Percentiles rank a stretch among this genome's conserved stretches.
phyloP scores from a whole-genome alignment of 2,888 invertebrate species.

The Phengaris alcon region DNA sequence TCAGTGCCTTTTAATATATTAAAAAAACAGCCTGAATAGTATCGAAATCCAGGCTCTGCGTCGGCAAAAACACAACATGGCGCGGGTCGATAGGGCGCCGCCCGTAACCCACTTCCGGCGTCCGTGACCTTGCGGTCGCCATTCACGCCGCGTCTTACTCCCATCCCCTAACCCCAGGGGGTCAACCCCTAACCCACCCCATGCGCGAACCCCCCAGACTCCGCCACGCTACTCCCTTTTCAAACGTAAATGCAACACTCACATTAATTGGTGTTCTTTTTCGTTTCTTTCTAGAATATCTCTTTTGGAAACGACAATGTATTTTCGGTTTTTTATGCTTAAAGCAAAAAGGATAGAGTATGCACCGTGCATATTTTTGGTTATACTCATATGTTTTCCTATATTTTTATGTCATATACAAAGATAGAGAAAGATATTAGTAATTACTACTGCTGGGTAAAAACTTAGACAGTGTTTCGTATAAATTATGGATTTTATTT shows the following conservation, averaged over 20 bases:
- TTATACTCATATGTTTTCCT: too few relatives aligned
- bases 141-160: slow-evolving; percentile 69
- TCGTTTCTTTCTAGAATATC: slow-evolving; percentile 40
- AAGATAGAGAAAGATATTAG: too few relatives aligned
- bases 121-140: slow-evolving; percentile 77
- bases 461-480: background rate
- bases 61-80: slow-evolving; percentile 41
- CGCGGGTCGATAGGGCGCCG: slow-evolving; percentile 70
- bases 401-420: too few relatives aligned
- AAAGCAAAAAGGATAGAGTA: background rate
- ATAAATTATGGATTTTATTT: background rate
- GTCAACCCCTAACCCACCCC: background rate
- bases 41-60: slow-evolving; percentile 10
- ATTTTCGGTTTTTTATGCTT: background rate
- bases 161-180: slow-evolving; percentile 38
- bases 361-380: too few relatives aligned
- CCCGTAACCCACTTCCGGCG: slow-evolving; percentile 79
- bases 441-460: too few relatives aligned
- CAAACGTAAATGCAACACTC: slow-evolving; percentile 47
- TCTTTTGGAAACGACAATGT: background rate
- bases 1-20: too few relatives aligned
- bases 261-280: slow-evolving; percentile 39
- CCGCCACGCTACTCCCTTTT: slow-evolving; percentile 39
- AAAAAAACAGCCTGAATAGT: background rate
- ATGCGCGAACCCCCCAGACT: background rate